A percentile compares a stretch with the other conserved stretches of the same genome.
Evolutionary conservation across 2,888 invertebrate species (phyloP).

Genomic region (Campoplex nolae): DNA sequence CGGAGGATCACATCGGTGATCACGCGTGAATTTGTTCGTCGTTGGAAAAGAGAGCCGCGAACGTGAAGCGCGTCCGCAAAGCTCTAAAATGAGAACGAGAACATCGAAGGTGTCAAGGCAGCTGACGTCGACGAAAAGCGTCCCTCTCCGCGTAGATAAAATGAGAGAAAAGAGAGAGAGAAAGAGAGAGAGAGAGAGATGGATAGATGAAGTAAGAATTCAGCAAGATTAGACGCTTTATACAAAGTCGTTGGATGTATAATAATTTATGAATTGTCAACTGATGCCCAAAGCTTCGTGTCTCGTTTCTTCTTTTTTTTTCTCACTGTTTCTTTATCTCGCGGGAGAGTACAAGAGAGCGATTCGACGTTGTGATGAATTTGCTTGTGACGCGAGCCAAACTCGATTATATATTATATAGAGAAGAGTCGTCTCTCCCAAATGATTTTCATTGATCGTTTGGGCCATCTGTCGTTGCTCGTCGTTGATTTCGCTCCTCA

Average conservation of each 20-base stretch:
- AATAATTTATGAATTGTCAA: constrained; percentile 45
- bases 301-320: constrained; percentile 4
- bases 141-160: constrained; percentile 47
- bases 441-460: constrained; percentile 66
- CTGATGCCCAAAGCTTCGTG: constrained; percentile 3
- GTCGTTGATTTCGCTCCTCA: constrained; percentile 43
- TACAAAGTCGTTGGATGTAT: constrained; percentile 31
- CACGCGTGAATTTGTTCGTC: constrained; percentile 25
- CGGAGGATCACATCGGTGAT: constrained; percentile 21
- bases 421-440: constrained; percentile 1
- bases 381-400: constrained; percentile 52
- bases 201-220: constrained; percentile 42
- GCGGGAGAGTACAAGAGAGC: background rate
- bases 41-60: constrained; percentile 46
- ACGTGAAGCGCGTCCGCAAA: constrained; percentile 65
- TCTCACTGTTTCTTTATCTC: background rate
- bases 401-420: constrained; percentile 38
- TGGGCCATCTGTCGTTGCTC: constrained; percentile 56
- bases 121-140: constrained; percentile 55
- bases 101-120: constrained; percentile 72
- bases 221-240: constrained; percentile 24
- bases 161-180: constrained; percentile 32
- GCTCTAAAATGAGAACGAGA: constrained; percentile 72
- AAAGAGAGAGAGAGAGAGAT: constrained; percentile 23
- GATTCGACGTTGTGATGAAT: constrained; percentile 49